Percentiles rank a stretch among this genome's conserved stretches.
These are phyloP conservation scores for Vanessa tameamea DNA, from an alignment of 1,140 invertebrate genomes.

Conservation along the genomic window DNA sequence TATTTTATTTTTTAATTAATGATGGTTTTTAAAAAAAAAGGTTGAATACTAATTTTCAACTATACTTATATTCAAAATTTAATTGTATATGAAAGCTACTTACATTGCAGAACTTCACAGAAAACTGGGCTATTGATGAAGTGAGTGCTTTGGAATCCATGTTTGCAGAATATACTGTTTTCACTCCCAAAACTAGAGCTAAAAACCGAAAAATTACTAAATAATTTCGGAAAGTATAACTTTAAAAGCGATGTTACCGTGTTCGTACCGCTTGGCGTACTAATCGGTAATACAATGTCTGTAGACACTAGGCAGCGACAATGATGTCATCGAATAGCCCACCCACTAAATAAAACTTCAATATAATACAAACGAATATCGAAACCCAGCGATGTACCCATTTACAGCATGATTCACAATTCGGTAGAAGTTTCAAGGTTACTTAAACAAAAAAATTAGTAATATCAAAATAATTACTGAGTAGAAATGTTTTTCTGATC, in stretches of 20 bases:
- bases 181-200: conserved; percentile 45
- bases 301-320: background rate
- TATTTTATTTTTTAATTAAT: background rate
- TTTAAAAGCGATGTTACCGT: too few species aligned
- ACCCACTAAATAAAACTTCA: conserved; percentile 1
- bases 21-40: background rate
- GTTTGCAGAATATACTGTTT: conserved; percentile 38
- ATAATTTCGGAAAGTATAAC: background rate
- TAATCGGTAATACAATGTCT: background rate
- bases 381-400: background rate
- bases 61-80: background rate
- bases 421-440: conserved; percentile 2
- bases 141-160: conserved; percentile 63
- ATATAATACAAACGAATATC: background rate
- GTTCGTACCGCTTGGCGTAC: background rate
- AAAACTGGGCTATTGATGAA: conserved; percentile 63
- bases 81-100: conserved; percentile 38
- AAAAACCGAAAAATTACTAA: conserved; percentile 36
- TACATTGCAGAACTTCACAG: conserved; percentile 70
- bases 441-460: conserved; percentile 1
- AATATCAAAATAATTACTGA: conserved; percentile 25
- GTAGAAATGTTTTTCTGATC: conserved; percentile 15
- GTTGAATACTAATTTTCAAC: background rate
- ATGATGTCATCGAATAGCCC: conserved; percentile 11
- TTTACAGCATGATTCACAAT: background rate